A percentile compares a stretch with the other conserved stretches of the same genome.
Conservation (phyloP, 2,113 vertebrate species). For the Tachysurus vachellii region DNA sequence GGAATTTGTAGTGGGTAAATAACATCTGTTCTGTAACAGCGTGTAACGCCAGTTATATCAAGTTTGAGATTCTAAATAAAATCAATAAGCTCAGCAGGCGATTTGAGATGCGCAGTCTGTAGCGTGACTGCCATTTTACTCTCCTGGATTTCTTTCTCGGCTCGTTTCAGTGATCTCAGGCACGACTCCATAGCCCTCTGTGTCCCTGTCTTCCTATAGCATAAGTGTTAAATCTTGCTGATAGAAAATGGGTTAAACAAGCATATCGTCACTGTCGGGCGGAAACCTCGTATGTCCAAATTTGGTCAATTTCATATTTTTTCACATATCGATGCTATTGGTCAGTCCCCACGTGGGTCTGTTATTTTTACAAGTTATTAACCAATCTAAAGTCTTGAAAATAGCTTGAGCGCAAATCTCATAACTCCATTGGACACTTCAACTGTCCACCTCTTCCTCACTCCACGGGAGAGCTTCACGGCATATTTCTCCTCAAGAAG, state of each 20-base stretch:
- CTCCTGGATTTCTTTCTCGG: not conserved
- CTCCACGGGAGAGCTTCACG: too few species aligned
- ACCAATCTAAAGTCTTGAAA: too few species aligned
- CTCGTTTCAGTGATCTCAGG: constrained; percentile 21
- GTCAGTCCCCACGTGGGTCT: too few species aligned
- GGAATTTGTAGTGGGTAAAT: constrained; percentile 42
- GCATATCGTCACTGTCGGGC: too few species aligned
- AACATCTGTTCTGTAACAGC: constrained; percentile 32
- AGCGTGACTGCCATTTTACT: constrained; percentile 3
- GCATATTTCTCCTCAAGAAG: too few species aligned
- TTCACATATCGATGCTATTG: too few species aligned
- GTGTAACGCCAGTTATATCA: constrained; percentile 23
- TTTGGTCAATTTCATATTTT: too few species aligned
- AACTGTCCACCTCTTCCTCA: too few species aligned
- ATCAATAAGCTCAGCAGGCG: constrained; percentile 40
- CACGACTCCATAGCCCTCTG: not conserved
- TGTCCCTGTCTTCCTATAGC: constrained; percentile 17
- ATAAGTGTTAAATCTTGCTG: constrained; percentile 41
- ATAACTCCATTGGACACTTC: too few species aligned
- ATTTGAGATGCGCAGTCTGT: constrained; percentile 36
- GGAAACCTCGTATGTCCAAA: too few species aligned
- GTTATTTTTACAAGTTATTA: too few species aligned
- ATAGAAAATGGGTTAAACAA: constrained; percentile 36
- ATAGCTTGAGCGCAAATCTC: too few species aligned
- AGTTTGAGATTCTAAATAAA: constrained; percentile 41